These are phyloP conservation scores for Tinea semifulvella DNA, from an alignment of 2,888 invertebrate genomes.

Conservation along the genomic window DNA sequence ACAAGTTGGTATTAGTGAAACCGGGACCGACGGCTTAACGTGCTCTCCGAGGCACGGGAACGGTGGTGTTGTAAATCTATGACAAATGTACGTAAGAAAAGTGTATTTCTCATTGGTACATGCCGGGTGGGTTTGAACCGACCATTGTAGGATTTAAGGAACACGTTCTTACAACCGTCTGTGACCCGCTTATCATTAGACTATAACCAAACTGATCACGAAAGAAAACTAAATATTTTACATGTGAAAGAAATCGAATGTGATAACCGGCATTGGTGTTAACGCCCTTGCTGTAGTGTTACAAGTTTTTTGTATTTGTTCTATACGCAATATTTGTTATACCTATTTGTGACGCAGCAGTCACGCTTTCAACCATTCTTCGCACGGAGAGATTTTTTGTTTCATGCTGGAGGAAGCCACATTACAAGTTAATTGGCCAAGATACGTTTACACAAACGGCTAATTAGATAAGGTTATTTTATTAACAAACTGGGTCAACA, in stretches of 20 bases:
- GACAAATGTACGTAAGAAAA: too few relatives aligned
- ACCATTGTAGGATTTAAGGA: too few relatives aligned
- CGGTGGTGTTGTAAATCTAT: too few relatives aligned
- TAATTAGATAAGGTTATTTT: constrained; percentile 1
- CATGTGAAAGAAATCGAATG: neutral
- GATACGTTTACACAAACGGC: neutral
- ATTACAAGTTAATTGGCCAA: neutral
- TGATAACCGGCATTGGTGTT: neutral
- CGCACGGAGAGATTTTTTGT: constrained; percentile 1
- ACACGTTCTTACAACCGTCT: too few relatives aligned
- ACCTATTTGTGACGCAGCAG: constrained; percentile 5
- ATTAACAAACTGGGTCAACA: neutral
- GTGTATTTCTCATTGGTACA: too few relatives aligned
- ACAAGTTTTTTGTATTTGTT: neutral
- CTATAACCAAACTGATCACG: too few relatives aligned
- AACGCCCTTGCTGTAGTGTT: neutral
- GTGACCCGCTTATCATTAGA: too few relatives aligned
- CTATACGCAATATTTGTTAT: constrained; percentile 12
- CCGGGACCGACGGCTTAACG: too few relatives aligned
- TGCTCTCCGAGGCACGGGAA: too few relatives aligned
- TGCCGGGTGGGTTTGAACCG: too few relatives aligned
- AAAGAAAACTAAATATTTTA: too few relatives aligned
- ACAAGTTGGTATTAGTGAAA: too few relatives aligned
- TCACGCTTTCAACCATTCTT: constrained; percentile 10
- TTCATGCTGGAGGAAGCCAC: neutral